Base-by-base conservation (phyloP, 92 coral and sea anemone genomes). In the Palythoa heliodiscus region DNA sequence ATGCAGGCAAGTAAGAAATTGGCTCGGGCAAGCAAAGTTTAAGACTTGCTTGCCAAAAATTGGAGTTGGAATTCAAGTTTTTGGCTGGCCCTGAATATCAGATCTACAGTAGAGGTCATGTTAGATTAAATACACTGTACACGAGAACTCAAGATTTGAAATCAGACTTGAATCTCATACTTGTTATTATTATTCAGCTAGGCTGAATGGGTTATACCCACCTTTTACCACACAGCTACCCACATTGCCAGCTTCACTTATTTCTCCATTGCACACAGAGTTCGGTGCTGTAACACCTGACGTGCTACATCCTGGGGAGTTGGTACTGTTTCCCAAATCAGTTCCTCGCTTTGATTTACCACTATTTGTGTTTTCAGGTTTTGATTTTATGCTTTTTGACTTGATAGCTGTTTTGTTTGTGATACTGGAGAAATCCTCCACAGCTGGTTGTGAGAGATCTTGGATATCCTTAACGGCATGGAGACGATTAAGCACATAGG, bases 381-480 rank as follows among this genome's bases (percentile, higher is more conserved):
- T 89, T n/a, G 83, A 78, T 74, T 83, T 88, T 9, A 82, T 50
- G 47, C 86, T 86, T 61, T 94, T 94, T 16, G 93, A 74, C 75
- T 94, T 92, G 3, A 86, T 78, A 20, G 86, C 82, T 22, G 83
- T 67, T 85, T 87, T 92, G 79, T 73, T 93, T 22, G 83, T 83
- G 77, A 94, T 86, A 16, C 87, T 85, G 15, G 88, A 39, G 70
- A 89, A 84, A 70, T 96, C 99, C 48, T 89, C 78, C 47, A 96
- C 88, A 0, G 99, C 99, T 3, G 97, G 98, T 77, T 94, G 99
- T 2, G 90, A 86, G 55, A 96, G 84, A 72, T 96, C 99, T 63
- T 88, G 58, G 16, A 95, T 52, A 50, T 94, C 99, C 79, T 96
- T 96, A 76, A 95, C 86, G 3, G 92, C 86, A 71, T 96, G 98